A percentile compares a stretch with the other conserved stretches of the same genome.
These are phyloP conservation scores for Rhinolophus ferrumequinum DNA, from an alignment of 2,113 vertebrate species.

Conservation along the genomic window DNA sequence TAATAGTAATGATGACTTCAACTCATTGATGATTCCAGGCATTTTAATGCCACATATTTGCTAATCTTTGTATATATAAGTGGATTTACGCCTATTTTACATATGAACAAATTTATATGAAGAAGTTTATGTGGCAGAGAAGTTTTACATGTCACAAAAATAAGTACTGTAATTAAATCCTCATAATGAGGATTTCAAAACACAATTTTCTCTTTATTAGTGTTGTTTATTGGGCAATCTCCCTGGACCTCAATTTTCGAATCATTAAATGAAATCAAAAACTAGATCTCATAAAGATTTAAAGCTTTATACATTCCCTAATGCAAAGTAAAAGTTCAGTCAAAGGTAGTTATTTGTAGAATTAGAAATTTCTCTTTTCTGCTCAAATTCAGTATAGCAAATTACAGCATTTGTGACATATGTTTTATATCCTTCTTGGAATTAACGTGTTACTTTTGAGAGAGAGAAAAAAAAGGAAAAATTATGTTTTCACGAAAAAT, in stretches of 20 bases:
- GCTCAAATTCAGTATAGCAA: neutral
- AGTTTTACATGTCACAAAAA: neutral
- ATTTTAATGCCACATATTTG: neutral
- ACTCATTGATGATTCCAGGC: neutral
- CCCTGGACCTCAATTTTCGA: neutral
- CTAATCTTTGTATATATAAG: neutral
- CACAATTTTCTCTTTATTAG: neutral
- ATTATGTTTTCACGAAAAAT: neutral
- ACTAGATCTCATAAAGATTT: neutral
- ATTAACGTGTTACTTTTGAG: constrained; percentile 4
- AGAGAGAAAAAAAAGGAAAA: neutral
- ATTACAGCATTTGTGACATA: neutral
- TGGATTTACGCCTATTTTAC: neutral
- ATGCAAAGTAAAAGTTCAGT: neutral
- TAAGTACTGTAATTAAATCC: neutral
- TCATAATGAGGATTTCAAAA: neutral
- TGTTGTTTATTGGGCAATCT: neutral
- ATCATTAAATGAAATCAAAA: constrained; percentile 11
- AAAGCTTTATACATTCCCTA: neutral
- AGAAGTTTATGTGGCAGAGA: neutral
- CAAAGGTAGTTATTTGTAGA: neutral
- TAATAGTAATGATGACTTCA: neutral
- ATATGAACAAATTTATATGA: neutral
- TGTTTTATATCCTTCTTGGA: neutral
- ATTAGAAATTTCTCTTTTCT: neutral